Evolutionary conservation across 2,888 invertebrate genomes (phyloP).

Genomic region (Heliconius erato): DNA sequence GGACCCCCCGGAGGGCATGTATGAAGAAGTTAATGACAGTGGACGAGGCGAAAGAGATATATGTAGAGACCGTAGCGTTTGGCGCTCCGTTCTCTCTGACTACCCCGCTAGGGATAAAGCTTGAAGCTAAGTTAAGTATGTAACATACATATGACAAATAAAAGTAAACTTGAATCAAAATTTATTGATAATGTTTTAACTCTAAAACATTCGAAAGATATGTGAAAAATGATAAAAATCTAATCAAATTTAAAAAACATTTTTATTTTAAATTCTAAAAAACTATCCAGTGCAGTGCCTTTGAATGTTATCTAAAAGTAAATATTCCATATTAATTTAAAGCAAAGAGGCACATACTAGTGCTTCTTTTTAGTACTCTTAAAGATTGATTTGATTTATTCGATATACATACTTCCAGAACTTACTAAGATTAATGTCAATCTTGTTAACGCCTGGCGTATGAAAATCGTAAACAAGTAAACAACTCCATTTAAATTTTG

Average conservation of each 20-base stretch:
- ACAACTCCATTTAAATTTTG: not conserved
- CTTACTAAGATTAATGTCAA: slow-evolving; percentile 17
- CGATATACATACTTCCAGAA: not conserved
- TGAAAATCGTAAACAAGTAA: not conserved
- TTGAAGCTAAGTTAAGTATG: too few relatives aligned
- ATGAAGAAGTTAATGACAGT: too few relatives aligned
- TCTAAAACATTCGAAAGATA: not conserved
- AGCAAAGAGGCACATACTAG: not conserved
- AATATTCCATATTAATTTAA: slow-evolving; percentile 5
- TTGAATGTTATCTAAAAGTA: not conserved
- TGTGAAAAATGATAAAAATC: not conserved
- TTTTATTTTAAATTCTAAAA: not conserved
- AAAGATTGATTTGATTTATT: slow-evolving; percentile 12
- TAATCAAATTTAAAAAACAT: not conserved
- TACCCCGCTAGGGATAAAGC: too few relatives aligned
- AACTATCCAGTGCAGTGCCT: not conserved
- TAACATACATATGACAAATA: too few relatives aligned
- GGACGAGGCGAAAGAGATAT: too few relatives aligned
- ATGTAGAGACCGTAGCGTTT: too few relatives aligned
- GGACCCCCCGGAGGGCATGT: too few relatives aligned
- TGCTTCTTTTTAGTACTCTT: not conserved
- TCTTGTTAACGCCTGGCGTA: not conserved
- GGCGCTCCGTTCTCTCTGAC: too few relatives aligned
- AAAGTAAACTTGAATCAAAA: not conserved
- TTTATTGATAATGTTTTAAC: not conserved